These are phyloP conservation scores for Laspeyria flexula DNA, from an alignment of 2,888 invertebrate species.

Conservation along the genomic window DNA sequence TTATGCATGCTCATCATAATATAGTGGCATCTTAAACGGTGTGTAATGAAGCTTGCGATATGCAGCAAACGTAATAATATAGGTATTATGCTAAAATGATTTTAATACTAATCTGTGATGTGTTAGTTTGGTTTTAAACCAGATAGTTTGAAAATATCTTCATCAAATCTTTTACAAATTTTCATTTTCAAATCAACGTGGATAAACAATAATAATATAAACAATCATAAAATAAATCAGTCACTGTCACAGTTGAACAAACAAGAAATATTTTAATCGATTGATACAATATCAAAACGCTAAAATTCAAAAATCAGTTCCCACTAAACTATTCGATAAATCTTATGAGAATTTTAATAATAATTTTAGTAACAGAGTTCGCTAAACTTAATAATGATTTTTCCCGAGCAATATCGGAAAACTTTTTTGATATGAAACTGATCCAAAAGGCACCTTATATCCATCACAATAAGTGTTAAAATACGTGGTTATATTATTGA, in stretches of 20 bases:
- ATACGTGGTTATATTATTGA: conserved; percentile 39
- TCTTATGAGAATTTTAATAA: conserved; percentile 42
- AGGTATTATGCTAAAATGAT: too few species aligned
- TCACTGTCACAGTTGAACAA: conserved; percentile 29
- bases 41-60: too few species aligned
- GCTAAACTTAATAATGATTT: conserved; percentile 58
- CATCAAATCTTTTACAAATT: neutral
- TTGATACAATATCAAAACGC: conserved; percentile 21
- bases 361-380: conserved; percentile 49
- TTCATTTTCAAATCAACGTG: conserved; percentile 3
- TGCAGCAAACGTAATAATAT: too few species aligned
- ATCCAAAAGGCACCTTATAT: conserved; percentile 35
- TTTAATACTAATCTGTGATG: too few species aligned
- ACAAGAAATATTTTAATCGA: conserved; percentile 32
- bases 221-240: conserved; percentile 18
- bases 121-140: too few species aligned
- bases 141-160: neutral
- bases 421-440: conserved; percentile 14
- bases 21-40: too few species aligned
- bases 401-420: conserved; percentile 53
- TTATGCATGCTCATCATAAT: too few species aligned
- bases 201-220: conserved; percentile 5
- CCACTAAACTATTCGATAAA: conserved; percentile 45
- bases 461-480: conserved; percentile 20
- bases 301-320: conserved; percentile 38